Base-by-base conservation (phyloP, 2,888 invertebrate genomes). In the Drosophila imparisetae region DNA sequence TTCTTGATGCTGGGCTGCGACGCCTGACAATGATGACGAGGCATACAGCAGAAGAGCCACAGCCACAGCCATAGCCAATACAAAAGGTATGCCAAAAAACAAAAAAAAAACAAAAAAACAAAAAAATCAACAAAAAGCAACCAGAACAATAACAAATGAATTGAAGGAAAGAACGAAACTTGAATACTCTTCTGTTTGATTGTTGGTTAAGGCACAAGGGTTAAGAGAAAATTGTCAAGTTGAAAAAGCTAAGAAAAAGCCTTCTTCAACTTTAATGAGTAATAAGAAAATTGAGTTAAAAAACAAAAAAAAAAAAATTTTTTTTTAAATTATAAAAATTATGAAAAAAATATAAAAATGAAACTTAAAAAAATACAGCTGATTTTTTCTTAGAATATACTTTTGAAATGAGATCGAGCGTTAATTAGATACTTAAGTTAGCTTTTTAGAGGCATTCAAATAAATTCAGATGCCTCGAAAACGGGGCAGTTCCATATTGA, bases 21-120 rank as follows among this genome's bases (percentile, higher is more conserved):
- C 87, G 89, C 89, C 89, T 89, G 86, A 86, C 89, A 86, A 89
- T 81, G 89, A 89, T 86, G 86, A 86, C 87, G 82, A 87, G 86
- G 89, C 88, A 84, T 42, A 72, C 65, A 55, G 27, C n/a, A 68
- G 63, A 45, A 49, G 50, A 66, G 69, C 67, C 57, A 21, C 50
- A 34, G 60, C 72, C 8, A 49, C 83, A 45, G 45, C 45, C 24
- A 45, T 24, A 45, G 24, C 62, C 86, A 71, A 86, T 81, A 86
- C 86, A 81, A 89, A 81, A 78, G 86, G 76, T 86, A 84, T 78
- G 72, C 75, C 86, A 82, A 76, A 83, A 78, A 74, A 61, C 67
- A 6, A 57, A 49, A 60, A 29, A 64, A 67, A 42, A 60, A 57
- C 66, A 59, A 50, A 58, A 30, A 64, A 66, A 58, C 62, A 32